Base-by-base conservation (phyloP, 2,797 vertebrate genomes). In the Enteromius viviparus region DNA sequence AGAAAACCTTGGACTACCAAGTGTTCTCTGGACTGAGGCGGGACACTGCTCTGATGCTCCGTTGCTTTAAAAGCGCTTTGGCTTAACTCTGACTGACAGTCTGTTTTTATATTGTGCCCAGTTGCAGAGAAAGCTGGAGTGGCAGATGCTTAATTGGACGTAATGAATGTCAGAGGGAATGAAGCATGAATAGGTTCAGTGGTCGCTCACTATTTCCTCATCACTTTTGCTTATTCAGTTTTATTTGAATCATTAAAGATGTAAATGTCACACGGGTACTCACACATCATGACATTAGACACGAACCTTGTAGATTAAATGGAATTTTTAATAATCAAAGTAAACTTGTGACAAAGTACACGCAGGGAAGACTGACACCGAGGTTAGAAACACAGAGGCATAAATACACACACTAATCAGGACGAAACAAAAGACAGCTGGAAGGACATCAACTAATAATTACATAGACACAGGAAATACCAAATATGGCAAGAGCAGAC, bases 121-220 rank as follows among this genome's bases (percentile, higher is more conserved):
- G 80, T 89, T 88, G 78, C 60, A 81, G 69, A 62, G 86, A 78
- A 69, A 17, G 69, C 4, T 55, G 83, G 90, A 93, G 69, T 88
- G 92, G 88, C 88, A 80, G 87, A 80, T 89, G 85, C 87, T 81
- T 94, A 94, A 94, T 93, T 93, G 90, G 86, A 91, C 84, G 77
- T 93, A 94, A 94, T 91, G 91, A 94, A 89, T 82, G 72, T 69
- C 77, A 75, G 58, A 66, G 60, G 83, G 55, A 60, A 85, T 53
- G 62, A 21, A 53, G 47, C 49, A 68, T 66, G 37, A 49, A 58
- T 62, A 76, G 71, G 79, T 66, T 8, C 49, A 40, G 32, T 53
- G 66, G 32, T 77, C 14, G 7, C 47, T 37, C 62, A 66, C 34
- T 49, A 68, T 65, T 26, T 40, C 53, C 42, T 72, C 26, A 34